A percentile compares a stretch with the other conserved stretches of the same genome.
phyloP scores from a whole-genome alignment of 1,140 invertebrate genomes.

The Brachionus angularis region DNA sequence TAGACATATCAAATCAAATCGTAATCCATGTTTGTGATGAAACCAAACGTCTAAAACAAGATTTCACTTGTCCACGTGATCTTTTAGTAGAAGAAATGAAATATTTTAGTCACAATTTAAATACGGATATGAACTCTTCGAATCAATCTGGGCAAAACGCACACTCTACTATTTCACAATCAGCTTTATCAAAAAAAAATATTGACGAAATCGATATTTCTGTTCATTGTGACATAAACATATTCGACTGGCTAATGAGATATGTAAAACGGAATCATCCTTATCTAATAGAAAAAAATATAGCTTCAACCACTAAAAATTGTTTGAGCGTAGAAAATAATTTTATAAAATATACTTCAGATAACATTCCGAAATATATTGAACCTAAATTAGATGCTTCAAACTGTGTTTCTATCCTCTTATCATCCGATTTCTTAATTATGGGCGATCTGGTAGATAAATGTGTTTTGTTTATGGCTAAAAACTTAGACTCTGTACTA shows the following conservation, averaged over 20 bases:
- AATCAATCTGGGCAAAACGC: slow-evolving; percentile 12
- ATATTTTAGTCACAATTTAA: slow-evolving; percentile 74
- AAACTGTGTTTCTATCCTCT: slow-evolving; percentile 82
- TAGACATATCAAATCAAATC: slow-evolving; percentile 49
- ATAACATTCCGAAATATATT: slow-evolving; percentile 19
- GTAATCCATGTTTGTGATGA: slow-evolving; percentile 59
- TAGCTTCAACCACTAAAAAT: slow-evolving; percentile 6
- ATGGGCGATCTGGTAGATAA: slow-evolving; percentile 80
- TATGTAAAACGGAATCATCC: slow-evolving; percentile 73
- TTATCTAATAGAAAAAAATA: slow-evolving; percentile 60
- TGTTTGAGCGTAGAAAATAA: not conserved
- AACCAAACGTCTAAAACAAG: slow-evolving; percentile 67
- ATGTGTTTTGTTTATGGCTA: slow-evolving; percentile 73
- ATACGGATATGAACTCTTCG: slow-evolving; percentile 44
- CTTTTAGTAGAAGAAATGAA: slow-evolving; percentile 83
- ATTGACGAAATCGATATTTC: slow-evolving; percentile 88
- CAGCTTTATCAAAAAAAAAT: slow-evolving; percentile 43
- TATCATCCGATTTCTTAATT: slow-evolving; percentile 86
- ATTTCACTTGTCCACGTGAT: slow-evolving; percentile 79
- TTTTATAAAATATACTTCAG: slow-evolving; percentile 10
- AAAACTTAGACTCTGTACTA: slow-evolving; percentile 73
- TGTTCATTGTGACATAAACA: slow-evolving; percentile 84
- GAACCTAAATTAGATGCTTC: slow-evolving; percentile 64
- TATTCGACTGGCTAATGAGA: slow-evolving; percentile 92
- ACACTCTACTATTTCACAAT: slow-evolving; percentile 7